Evolutionary conservation across 2,113 vertebrate genomes (phyloP).

Genomic region (Orientallactaga bullata): DNA sequence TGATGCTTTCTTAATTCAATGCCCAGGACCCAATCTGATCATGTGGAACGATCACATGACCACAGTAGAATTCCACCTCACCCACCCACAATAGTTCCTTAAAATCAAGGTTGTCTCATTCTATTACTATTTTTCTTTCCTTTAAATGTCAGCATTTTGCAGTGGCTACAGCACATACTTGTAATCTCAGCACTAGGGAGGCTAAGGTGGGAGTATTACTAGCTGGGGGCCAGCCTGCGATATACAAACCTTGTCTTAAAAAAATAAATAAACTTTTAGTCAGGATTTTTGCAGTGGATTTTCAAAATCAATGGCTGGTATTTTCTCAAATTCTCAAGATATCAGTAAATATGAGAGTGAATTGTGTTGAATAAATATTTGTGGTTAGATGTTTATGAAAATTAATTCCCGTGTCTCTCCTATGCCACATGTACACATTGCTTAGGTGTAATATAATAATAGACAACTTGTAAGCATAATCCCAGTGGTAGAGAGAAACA

Average conservation of each 20-base stretch:
- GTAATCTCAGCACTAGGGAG: not conserved
- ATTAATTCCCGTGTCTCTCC: not conserved
- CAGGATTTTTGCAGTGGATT: not conserved
- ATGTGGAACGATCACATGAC: not conserved
- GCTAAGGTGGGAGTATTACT: not conserved
- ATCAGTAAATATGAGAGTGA: not conserved
- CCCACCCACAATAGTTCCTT: not conserved
- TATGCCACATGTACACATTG: not conserved
- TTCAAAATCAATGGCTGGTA: not conserved
- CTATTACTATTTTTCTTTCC: not conserved
- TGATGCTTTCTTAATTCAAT: not conserved
- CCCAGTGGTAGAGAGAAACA: not conserved
- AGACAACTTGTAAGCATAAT: not conserved
- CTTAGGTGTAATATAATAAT: not conserved
- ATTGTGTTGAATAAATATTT: conserved; percentile 6
- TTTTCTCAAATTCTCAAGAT: conserved; percentile 48
- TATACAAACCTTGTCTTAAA: not conserved
- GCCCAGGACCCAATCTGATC: not conserved
- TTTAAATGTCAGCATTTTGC: not conserved
- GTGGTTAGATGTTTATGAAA: not conserved
- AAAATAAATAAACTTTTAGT: not conserved
- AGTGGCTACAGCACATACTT: too few relatives aligned
- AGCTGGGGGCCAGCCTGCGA: not conserved
- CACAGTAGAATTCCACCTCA: not conserved
- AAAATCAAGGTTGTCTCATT: not conserved